Base-by-base conservation (phyloP, 2,113 vertebrate genomes). In the Gambusia affinis region DNA sequence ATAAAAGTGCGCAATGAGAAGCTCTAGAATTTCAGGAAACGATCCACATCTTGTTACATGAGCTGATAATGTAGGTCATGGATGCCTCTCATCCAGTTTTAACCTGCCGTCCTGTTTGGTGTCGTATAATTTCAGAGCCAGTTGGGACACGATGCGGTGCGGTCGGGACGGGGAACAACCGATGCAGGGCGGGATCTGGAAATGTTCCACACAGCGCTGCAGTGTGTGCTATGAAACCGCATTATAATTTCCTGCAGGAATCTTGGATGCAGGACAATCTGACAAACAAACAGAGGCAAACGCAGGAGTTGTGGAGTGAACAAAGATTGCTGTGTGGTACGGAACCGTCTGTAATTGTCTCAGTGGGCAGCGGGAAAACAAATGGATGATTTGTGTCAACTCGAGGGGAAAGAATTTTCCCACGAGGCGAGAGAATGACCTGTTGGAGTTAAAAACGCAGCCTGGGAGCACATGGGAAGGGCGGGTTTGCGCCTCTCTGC, bases 361-460 rank as follows among this genome's bases (percentile, higher is more conserved):
- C 60, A 27, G 86, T 86, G 84, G 86, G 87, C 67, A 73, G 67
- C 66, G 14, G 63, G 19, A 10, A 44, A 10, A 70, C 70, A 80
- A 76, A 71, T 61, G 6, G 12, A 57, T 29, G 66, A 72, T 79
- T 78, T 73, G 60, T 71, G 11, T 57, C 83, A 82, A 83, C 81
- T 76, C 51, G 3, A 11, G 35, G 14, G 79, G 68, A 28, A 82
- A 72, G 92, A 93, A 93, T 93, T 90, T 92, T 89, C 81, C 79
- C 76, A 64, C 2, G 28, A 62, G 86, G 88, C n/a, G 89, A 88
- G 86, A 94, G 71, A 73, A 80, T 51, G 86, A 85, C 80, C 77
- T 6, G 54, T 75, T 64, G 65, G 27, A 60, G 83, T 77, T 82
- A 72, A 85, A 88, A 83, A 83, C 76, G 80, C 60, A 8, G 79